Percentiles rank a stretch among this genome's conserved stretches.
These are phyloP conservation scores for Pachyuromys duprasi DNA, from an alignment of 2,797 vertebrate genomes.

Conservation along the genomic window DNA sequence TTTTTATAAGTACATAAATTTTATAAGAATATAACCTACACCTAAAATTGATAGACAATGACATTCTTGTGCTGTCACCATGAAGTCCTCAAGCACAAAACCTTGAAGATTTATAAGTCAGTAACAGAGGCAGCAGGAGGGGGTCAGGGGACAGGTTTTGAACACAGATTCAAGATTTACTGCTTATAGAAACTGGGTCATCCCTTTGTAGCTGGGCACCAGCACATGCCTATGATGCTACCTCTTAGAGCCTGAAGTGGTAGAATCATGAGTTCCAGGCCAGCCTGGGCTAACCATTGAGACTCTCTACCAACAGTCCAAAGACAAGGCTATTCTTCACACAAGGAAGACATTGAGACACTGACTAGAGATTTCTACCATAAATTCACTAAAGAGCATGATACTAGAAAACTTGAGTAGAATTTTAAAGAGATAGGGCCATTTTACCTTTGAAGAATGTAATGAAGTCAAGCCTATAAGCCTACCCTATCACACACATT, in stretches of 20 bases:
- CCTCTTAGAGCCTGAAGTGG: not conserved
- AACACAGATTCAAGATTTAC: not conserved
- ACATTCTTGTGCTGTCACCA: not conserved
- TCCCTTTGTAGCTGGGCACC: not conserved
- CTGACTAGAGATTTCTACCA: not conserved
- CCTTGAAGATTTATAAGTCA: not conserved
- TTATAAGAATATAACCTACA: constrained; percentile 47
- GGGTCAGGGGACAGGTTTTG: not conserved
- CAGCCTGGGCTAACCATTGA: not conserved
- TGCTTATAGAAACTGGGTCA: not conserved
- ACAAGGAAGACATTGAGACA: not conserved
- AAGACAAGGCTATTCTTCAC: not conserved
- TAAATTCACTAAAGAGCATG: not conserved
- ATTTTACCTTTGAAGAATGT: not conserved
- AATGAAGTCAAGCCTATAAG: not conserved
- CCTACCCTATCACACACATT: not conserved
- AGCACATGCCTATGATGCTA: not conserved
- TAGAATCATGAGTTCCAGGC: not conserved
- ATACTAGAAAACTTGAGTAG: not conserved
- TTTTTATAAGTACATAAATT: not conserved
- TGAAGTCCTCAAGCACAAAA: not conserved
- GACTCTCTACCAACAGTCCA: not conserved
- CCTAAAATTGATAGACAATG: constrained; percentile 32
- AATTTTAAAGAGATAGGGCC: not conserved
- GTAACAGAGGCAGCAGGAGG: not conserved